phyloP scores from a whole-genome alignment of 2,797 vertebrate species.

The Tokudaia muenninki region DNA sequence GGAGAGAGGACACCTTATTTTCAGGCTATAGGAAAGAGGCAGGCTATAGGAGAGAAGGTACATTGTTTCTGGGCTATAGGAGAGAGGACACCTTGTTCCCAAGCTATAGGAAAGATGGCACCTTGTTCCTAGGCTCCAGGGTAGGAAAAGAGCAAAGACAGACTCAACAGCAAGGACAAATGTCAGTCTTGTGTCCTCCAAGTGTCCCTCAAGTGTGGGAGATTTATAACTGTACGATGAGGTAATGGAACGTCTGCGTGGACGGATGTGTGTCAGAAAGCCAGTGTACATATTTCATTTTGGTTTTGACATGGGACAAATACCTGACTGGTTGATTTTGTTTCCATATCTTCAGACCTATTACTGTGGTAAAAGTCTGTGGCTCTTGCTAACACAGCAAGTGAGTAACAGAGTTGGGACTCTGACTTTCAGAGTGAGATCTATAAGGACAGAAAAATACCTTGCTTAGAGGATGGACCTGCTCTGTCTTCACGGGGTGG shows the following conservation, averaged over 20 bases:
- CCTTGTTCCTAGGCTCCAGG: no score
- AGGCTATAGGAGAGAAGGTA: background rate
- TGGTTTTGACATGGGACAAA: background rate
- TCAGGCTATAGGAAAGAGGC: rapidly evolving
- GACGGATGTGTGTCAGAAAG: background rate
- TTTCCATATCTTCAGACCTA: background rate
- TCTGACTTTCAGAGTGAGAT: background rate
- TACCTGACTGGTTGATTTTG: background rate
- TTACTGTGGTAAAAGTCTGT: background rate
- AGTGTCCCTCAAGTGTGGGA: background rate
- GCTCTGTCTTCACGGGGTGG: background rate
- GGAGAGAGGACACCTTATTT: no score
- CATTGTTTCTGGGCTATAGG: rapidly evolving
- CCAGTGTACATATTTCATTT: background rate
- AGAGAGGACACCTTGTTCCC: rapidly evolving
- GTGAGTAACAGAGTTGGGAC: background rate
- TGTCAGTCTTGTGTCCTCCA: background rate
- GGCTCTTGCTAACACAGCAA: background rate
- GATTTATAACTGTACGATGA: background rate
- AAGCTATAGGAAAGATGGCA: rapidly evolving
- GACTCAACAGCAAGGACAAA: background rate
- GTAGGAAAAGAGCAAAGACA: background rate
- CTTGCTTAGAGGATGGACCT: background rate
- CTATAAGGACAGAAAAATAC: background rate
- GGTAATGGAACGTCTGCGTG: background rate